Conservation (phyloP, 2,113 vertebrate species). For the Mionectes macconnelli region DNA sequence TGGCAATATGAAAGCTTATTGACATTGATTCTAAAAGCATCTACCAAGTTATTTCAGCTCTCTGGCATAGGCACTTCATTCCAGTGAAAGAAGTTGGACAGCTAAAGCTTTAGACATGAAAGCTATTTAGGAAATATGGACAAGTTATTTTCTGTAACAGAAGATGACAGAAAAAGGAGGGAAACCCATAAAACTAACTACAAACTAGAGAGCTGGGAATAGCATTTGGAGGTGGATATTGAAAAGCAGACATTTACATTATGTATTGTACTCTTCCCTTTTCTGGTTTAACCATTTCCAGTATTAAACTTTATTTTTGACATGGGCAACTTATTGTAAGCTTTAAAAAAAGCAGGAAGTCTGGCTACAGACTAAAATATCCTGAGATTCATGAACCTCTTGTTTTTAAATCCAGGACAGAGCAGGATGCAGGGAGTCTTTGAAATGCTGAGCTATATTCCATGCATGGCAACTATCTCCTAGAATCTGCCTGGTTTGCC, state of each 20-base stretch:
- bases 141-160: neutral
- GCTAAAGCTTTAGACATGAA: neutral
- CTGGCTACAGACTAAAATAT: neutral
- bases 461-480: neutral
- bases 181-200: neutral
- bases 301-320: neutral
- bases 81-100: neutral
- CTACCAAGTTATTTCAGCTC: neutral
- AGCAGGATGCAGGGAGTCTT: neutral
- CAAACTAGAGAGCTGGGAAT: neutral
- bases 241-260: neutral
- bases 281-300: neutral
- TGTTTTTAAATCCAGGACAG: neutral
- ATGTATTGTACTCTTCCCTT: neutral
- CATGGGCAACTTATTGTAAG: neutral
- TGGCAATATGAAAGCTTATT: neutral
- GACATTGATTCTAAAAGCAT: neutral
- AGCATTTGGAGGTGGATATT: neutral
- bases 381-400: neutral
- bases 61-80: neutral
- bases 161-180: neutral
- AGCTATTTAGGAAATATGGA: neutral
- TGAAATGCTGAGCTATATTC: neutral
- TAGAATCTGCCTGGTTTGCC: neutral
- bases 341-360: neutral